A percentile compares a stretch with the other conserved stretches of the same genome.
These are phyloP conservation scores for Helicoverpa zea DNA, from an alignment of 1,140 invertebrate species.

Conservation along the genomic window DNA sequence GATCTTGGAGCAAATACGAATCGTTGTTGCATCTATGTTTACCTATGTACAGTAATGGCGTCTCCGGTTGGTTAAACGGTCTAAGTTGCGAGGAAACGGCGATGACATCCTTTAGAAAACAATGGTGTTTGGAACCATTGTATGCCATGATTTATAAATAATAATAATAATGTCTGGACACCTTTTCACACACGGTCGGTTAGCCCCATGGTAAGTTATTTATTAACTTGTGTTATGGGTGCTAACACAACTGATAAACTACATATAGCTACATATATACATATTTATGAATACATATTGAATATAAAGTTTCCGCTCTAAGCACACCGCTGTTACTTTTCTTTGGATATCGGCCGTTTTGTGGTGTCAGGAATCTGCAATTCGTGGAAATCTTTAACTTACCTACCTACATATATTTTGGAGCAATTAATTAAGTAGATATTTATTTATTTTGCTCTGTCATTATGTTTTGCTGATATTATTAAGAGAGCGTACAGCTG, in stretches of 20 bases:
- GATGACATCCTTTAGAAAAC: conserved; percentile 49
- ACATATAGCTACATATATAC: too few relatives aligned
- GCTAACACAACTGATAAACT: too few relatives aligned
- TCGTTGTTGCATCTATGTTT: too few relatives aligned
- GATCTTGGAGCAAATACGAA: too few relatives aligned
- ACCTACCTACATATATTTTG: conserved; percentile 38
- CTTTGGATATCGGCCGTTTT: conserved; percentile 45
- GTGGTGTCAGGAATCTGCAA: conserved; percentile 30
- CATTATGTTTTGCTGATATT: neutral
- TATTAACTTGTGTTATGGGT: too few relatives aligned
- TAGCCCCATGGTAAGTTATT: too few relatives aligned
- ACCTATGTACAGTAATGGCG: too few relatives aligned
- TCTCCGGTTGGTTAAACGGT: too few relatives aligned
- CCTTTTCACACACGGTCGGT: too few relatives aligned
- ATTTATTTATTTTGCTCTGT: conserved; percentile 27
- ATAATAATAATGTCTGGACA: too few relatives aligned
- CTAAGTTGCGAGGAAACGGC: conserved; percentile 15
- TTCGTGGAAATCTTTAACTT: conserved; percentile 42
- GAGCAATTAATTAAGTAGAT: conserved; percentile 23
- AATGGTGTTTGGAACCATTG: conserved; percentile 43
- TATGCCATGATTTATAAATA: conserved; percentile 48
- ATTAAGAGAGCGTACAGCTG: neutral
- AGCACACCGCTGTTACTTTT: conserved; percentile 41
- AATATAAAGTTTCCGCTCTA: conserved; percentile 40
- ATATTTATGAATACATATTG: too few relatives aligned